A percentile compares a stretch with the other conserved stretches of the same genome.
Evolutionary conservation across 2,113 vertebrate genomes (phyloP).

Genomic region (Cyrtonyx montezumae): DNA sequence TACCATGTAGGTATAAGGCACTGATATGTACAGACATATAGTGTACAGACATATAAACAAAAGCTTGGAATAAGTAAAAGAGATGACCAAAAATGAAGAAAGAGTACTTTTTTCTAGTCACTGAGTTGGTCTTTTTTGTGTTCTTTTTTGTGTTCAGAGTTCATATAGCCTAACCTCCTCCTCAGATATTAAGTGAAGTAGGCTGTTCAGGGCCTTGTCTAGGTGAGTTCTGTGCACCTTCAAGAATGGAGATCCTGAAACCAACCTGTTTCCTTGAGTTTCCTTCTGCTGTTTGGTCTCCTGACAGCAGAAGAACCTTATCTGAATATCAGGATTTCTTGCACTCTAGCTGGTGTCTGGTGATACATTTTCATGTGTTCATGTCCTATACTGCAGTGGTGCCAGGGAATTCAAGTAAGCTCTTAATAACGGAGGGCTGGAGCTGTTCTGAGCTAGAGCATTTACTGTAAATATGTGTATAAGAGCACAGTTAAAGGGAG

Average conservation of each 20-base stretch:
- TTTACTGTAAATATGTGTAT: accelerated
- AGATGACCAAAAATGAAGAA: neutral
- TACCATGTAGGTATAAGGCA: neutral
- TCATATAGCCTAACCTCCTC: neutral
- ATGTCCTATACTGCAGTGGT: neutral
- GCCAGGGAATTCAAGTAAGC: neutral
- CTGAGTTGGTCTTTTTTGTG: neutral
- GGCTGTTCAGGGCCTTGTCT: neutral
- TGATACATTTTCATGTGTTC: neutral
- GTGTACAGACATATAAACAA: neutral
- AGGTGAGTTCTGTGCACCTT: neutral
- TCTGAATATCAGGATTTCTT: neutral
- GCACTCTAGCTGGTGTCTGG: neutral
- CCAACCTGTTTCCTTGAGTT: neutral
- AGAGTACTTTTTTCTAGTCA: neutral
- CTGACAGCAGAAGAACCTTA: neutral
- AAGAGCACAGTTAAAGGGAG: neutral
- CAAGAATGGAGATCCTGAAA: neutral
- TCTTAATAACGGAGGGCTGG: neutral
- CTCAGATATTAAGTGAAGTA: neutral
- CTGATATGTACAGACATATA: neutral
- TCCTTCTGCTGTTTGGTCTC: neutral
- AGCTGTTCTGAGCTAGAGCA: neutral
- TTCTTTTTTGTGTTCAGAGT: neutral
- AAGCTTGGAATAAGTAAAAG: neutral